Evolutionary conservation across 2,113 vertebrate genomes (phyloP), one percentile per base, ranked within the genome.

Genomic region (Apodemus sylvaticus): DNA sequence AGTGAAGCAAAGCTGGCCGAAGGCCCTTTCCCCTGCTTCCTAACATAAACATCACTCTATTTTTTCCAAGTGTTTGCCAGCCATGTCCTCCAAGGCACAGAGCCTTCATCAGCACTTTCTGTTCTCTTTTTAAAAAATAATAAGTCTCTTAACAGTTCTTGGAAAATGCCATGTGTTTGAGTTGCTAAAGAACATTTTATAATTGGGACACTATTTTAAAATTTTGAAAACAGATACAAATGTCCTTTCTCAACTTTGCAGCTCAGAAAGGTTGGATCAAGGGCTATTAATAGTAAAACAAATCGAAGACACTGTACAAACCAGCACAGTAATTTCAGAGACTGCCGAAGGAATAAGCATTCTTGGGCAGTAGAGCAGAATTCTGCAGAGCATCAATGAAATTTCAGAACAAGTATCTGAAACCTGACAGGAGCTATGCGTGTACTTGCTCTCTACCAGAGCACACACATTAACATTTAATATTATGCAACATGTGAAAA

Each of bases 61-160:
- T 31, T 68, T 8, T 16, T 20, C 29, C 19, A n/a, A 74, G 1
- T 3, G 14, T 81, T 87, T 85, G 78, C 45, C 36, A 53, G 14
- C 64, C 13, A 71, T 92, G 0, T 36, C 48, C 26, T 91, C 66
- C 10, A 20, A 77, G 42, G 10, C 16, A 60, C 42, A 51, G 89
- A 94, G 71, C 70, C 20, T 17, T 90, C 45, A 45, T 90, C 39
- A 39, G 62, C 82, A 89, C 31, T 89, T 68, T 91, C 51, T 42
- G 20, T 95, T 91, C 92, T 88, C 42, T 91, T 88, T 78, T 93
- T 48, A 55, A 36, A 36, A 64, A 55, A 78, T 64, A 77, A 91
- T 64, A 60, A 89, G n/a, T 66, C 2, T 58, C 91, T 91, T 74
- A 95, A 58, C 34, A 24, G 8, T 68, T 94, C 79, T 82, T 90